Evolutionary conservation across 2,113 vertebrate species (phyloP), one percentile per base, ranked within the genome.

Genomic region (Lasiurus cinereus): DNA sequence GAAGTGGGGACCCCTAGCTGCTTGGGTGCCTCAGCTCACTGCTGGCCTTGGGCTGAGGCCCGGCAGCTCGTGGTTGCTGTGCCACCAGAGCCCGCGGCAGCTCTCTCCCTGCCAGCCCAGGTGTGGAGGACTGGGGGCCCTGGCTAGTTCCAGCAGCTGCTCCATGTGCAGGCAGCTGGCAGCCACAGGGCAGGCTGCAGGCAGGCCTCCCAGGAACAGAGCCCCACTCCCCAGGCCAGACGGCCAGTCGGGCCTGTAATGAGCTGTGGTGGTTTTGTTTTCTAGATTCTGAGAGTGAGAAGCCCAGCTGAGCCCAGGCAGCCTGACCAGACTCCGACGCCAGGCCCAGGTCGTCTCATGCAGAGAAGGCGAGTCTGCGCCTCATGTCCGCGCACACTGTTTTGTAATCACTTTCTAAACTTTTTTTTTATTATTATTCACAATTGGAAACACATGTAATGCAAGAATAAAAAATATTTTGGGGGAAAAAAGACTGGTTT

Each of bases 381-480:
- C 98, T 97, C 79, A 18, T 94, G 95, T 97, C 98, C 73, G 93
- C 96, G 91, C 3, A 97, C 22, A 0, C 97, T 94, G 97, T 98
- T 98, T 98, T 98, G 98, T 98, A 98, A 98, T 94, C 97, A 98
- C 98, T 98, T 98, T 98, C 98, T 98, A 98, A 98, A 93, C 10
- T 54, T 98, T 98, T 97, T 98, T 97, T 98, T 97, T 97, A n/a
- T 39, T 39, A 39, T 39, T 39, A 98, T 98, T 98, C 98, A 98
- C 98, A 98, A 98, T 98, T 98, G 98, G 97, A 98, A 98, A 98
- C 98, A 98, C 97, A 98, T 97, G 97, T 98, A 98, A 98, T 98
- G 97, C 98, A 98, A 98, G 97, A 98, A 98, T 98, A 98, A 98
- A 97, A 98, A 98, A 97, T 98, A 98, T 98, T 98, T 98, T 98